Conservation (phyloP, 2,888 invertebrate species). For the Tenthredo distinguenda region DNA sequence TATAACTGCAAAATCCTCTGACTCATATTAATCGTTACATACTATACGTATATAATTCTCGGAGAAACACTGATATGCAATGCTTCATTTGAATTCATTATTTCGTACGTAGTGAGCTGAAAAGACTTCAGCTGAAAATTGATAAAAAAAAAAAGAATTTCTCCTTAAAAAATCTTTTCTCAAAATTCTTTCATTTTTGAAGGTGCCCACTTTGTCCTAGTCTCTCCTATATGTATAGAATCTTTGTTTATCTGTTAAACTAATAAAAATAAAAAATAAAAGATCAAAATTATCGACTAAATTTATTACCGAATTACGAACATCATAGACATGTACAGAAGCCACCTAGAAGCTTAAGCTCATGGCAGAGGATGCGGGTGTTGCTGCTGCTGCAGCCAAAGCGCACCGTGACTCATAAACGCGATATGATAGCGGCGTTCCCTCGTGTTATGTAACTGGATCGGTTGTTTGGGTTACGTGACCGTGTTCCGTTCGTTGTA, state of each 20-base stretch:
- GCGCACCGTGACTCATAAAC: slow-evolving; percentile 68
- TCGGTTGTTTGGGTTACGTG: slow-evolving; percentile 72
- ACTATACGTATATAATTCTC: not conserved
- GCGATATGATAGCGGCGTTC: slow-evolving; percentile 71
- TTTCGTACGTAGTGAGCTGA: too few species aligned
- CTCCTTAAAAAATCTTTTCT: too few species aligned
- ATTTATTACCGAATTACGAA: not conserved
- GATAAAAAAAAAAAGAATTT: not conserved
- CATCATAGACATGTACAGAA: not conserved
- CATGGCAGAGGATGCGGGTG: slow-evolving; percentile 8
- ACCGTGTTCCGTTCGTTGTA: slow-evolving; percentile 64
- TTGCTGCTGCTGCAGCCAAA: slow-evolving; percentile 8
- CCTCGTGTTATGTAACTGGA: slow-evolving; percentile 70
- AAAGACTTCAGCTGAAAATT: not conserved
- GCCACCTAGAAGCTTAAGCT: not conserved
- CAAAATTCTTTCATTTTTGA: too few species aligned
- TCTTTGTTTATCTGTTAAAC: too few species aligned
- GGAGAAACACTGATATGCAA: not conserved
- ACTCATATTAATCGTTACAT: not conserved
- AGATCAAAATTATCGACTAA: not conserved
- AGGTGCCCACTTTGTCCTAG: too few species aligned
- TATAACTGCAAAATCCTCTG: not conserved
- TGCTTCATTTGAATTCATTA: not conserved
- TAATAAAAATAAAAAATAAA: too few species aligned
- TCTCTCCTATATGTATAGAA: too few species aligned